Percentiles rank a stretch among this genome's conserved stretches.
Conservation (phyloP, 1,140 invertebrate species). For the Frieseomelitta varia region DNA sequence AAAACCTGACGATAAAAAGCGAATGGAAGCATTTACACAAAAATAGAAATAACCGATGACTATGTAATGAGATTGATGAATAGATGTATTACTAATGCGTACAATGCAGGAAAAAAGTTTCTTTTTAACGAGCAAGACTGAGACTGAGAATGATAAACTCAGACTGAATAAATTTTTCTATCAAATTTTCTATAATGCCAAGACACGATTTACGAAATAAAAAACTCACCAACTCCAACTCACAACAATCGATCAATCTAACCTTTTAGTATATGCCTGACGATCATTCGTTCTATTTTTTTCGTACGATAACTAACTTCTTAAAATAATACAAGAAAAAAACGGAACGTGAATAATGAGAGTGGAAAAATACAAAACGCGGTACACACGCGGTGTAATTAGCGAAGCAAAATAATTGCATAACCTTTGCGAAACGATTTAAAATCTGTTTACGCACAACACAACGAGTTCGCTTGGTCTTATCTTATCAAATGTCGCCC, state of each 20-base stretch:
- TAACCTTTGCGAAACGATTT: conserved; percentile 2
- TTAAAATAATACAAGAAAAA: neutral
- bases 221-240: neutral
- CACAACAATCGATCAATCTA: neutral
- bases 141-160: neutral
- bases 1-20: neutral
- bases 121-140: no score
- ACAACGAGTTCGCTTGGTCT: neutral
- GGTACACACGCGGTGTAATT: neutral
- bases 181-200: no score
- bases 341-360: neutral
- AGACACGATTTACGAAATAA: no score
- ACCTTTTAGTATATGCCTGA: neutral
- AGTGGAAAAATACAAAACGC: neutral
- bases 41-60: neutral
- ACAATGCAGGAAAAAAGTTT: neutral
- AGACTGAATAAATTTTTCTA: no score
- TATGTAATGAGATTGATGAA: neutral
- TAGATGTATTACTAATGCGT: neutral
- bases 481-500: conserved; percentile 55
- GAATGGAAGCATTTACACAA: neutral
- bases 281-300: neutral
- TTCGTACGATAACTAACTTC: neutral
- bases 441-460: neutral
- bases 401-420: neutral